phyloP scores from a whole-genome alignment of 2,888 invertebrate genomes.

The Trileptium ribeirensis region DNA sequence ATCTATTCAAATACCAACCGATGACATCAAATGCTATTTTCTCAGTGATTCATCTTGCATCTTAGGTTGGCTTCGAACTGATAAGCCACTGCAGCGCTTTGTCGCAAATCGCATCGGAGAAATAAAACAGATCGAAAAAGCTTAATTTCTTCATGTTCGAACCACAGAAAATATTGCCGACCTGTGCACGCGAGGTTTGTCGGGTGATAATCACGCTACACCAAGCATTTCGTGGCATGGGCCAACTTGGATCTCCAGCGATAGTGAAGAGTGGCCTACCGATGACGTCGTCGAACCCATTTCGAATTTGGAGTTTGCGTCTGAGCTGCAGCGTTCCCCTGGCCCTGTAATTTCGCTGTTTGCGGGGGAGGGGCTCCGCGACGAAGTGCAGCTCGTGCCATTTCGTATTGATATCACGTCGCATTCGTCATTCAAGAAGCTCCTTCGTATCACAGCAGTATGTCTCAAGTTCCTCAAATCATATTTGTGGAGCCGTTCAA shows the following conservation, averaged over 20 bases:
- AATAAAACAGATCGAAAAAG: constrained; percentile 31
- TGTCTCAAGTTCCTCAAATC: too few species aligned
- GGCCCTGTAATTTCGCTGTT: too few species aligned
- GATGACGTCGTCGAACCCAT: too few species aligned
- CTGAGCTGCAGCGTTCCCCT: too few species aligned
- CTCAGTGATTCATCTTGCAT: constrained; percentile 35
- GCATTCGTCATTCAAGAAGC: too few species aligned
- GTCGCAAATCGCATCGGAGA: constrained; percentile 38
- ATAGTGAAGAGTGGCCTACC: neutral
- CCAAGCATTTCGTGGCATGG: constrained; percentile 40
- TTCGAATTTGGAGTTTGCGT: too few species aligned
- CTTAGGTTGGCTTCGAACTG: constrained; percentile 35
- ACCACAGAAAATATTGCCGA: constrained; percentile 44
- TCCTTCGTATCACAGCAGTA: too few species aligned
- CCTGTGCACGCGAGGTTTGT: constrained; percentile 36
- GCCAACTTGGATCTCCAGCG: constrained; percentile 35
- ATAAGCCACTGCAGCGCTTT: constrained; percentile 25
- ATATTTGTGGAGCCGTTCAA: too few species aligned
- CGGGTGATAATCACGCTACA: constrained; percentile 21
- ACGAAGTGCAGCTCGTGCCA: too few species aligned
- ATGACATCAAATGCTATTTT: constrained; percentile 16
- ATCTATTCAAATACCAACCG: constrained; percentile 24
- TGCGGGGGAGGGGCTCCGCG: too few species aligned
- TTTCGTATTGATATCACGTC: too few species aligned
- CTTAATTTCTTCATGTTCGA: constrained; percentile 39